phyloP scores from a whole-genome alignment of 2,113 vertebrate species.

The Psilopsiagon aymara region DNA sequence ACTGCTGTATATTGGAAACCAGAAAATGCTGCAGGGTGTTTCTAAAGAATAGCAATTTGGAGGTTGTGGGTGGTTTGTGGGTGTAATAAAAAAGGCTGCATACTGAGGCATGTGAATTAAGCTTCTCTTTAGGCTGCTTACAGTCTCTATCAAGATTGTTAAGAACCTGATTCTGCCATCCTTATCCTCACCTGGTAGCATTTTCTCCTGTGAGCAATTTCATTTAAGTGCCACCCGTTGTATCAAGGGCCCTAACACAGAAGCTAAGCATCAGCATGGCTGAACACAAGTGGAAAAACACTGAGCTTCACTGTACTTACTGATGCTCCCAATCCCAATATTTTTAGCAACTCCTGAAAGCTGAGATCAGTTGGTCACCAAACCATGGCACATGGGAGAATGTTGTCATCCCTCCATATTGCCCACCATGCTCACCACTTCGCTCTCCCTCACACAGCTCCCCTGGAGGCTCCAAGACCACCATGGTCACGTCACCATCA shows the following conservation, averaged over 20 bases:
- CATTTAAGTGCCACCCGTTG: background rate
- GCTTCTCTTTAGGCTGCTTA: constrained; percentile 60
- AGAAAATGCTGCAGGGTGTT: constrained; percentile 65
- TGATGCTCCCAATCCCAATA: fast-evolving
- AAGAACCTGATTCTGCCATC: constrained; percentile 41
- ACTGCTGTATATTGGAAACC: constrained; percentile 42
- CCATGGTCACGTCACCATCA: background rate
- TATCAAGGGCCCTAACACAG: background rate
- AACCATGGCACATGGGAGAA: fast-evolving
- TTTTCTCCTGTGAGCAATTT: constrained; percentile 11
- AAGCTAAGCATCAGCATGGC: background rate
- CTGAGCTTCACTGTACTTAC: background rate
- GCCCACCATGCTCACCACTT: background rate
- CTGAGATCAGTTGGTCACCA: background rate
- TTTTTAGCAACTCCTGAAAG: background rate
- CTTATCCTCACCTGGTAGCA: background rate
- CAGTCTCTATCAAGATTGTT: constrained; percentile 24
- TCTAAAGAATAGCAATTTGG: constrained; percentile 66
- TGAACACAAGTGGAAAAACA: background rate
- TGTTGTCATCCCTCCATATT: fast-evolving
- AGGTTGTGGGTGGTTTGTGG: constrained; percentile 67
- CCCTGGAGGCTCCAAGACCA: background rate
- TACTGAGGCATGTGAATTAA: constrained; percentile 52
- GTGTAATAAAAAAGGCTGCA: constrained; percentile 62
- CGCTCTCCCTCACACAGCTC: background rate